Percentiles rank a stretch among this genome's conserved stretches.
phyloP scores from a whole-genome alignment of 1,140 invertebrate genomes.

The Meloidogyne chitwoodi region DNA sequence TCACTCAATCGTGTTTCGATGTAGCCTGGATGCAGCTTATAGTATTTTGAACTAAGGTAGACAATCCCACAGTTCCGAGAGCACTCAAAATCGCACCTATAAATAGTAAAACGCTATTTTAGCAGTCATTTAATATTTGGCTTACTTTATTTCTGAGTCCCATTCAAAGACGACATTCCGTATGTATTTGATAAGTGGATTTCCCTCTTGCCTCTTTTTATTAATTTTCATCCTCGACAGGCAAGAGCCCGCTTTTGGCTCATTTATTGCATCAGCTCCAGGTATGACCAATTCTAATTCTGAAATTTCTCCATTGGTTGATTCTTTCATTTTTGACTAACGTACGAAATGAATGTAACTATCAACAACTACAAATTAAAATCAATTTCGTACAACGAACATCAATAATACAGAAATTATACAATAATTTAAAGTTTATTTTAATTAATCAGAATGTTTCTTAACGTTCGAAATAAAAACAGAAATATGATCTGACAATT shows the following conservation, averaged over 20 bases:
- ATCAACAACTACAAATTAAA: no score
- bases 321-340: neutral
- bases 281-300: neutral
- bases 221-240: conserved; percentile 43
- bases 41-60: conserved; percentile 55
- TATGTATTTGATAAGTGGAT: conserved; percentile 55
- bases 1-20: conserved; percentile 52
- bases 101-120: no score
- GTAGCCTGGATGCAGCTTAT: conserved; percentile 56
- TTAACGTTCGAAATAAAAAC: neutral
- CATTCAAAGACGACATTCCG: conserved; percentile 59
- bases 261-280: neutral
- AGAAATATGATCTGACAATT: conserved; percentile 21
- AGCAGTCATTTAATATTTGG: neutral
- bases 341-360: neutral
- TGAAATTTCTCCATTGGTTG: neutral
- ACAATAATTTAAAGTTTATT: no score
- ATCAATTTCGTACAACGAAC: no score
- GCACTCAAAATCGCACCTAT: conserved; percentile 49
- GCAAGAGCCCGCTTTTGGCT: neutral
- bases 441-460: neutral
- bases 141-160: conserved; percentile 42
- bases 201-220: conserved; percentile 52
- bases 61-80: conserved; percentile 45
- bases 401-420: no score